These are phyloP conservation scores for Fregetta grallaria DNA, from an alignment of 2,113 vertebrate species.

Conservation along the genomic window DNA sequence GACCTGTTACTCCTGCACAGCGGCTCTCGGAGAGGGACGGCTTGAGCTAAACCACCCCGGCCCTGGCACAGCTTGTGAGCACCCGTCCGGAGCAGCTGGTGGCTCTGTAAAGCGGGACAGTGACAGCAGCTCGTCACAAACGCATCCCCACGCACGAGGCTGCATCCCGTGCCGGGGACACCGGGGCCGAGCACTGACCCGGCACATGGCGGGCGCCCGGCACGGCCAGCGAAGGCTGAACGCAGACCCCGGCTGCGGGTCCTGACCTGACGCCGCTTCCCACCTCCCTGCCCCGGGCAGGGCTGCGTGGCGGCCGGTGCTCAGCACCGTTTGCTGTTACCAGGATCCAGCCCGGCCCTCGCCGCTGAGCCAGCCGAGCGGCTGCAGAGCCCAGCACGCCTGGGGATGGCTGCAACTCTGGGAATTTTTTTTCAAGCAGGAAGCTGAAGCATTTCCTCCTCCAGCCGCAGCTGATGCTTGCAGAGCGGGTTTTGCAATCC, in stretches of 20 bases:
- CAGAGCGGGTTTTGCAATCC: conserved; percentile 44
- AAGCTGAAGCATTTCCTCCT: conserved; percentile 55
- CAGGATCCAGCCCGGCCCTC: fast-evolving
- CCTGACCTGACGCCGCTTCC: fast-evolving
- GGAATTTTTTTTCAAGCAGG: not conserved
- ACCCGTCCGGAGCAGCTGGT: fast-evolving
- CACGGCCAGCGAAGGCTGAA: fast-evolving
- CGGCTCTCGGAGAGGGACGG: fast-evolving
- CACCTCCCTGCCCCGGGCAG: fast-evolving
- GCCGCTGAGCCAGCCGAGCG: not conserved
- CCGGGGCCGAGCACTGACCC: fast-evolving
- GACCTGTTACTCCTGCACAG: not conserved
- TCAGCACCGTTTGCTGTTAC: fast-evolving
- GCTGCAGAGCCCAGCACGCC: not conserved
- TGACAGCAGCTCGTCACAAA: not conserved
- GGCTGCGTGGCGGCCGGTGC: fast-evolving
- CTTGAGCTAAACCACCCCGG: too few species aligned
- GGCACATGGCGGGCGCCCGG: fast-evolving
- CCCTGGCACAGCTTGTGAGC: not conserved
- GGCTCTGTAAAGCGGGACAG: not conserved
- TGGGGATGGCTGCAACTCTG: not conserved
- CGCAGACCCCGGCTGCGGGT: fast-evolving
- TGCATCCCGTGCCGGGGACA: fast-evolving
- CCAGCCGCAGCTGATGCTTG: not conserved
- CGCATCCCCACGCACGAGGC: fast-evolving